Conservation (phyloP, 2,113 vertebrate species). For the Thermophis baileyi region DNA sequence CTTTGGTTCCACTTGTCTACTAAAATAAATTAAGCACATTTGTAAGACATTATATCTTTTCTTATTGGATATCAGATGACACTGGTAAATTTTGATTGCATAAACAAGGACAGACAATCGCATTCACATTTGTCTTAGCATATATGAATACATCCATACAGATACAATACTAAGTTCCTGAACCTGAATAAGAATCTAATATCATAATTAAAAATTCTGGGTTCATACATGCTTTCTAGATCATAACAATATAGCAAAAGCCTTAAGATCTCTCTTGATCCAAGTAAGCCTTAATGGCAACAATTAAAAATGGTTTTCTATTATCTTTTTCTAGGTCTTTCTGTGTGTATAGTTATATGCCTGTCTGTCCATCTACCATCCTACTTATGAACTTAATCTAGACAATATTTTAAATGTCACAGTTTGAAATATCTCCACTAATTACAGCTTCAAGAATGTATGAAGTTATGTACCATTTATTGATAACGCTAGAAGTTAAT, state of each 20-base stretch:
- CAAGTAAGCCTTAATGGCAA: neutral
- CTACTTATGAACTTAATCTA: neutral
- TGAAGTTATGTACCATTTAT: slow-evolving; percentile 24
- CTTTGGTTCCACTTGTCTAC: neutral
- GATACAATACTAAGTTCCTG: neutral
- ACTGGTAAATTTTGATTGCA: neutral
- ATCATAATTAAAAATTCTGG: neutral
- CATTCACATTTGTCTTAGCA: neutral
- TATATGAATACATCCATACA: neutral
- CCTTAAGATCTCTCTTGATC: neutral
- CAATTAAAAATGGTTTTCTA: neutral
- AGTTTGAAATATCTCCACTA: slow-evolving; percentile 21
- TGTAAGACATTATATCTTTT: neutral
- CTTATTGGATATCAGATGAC: neutral
- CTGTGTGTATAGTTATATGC: neutral
- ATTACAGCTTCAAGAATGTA: slow-evolving; percentile 16
- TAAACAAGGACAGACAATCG: neutral
- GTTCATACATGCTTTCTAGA: slow-evolving; percentile 12
- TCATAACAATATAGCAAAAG: slow-evolving; percentile 18
- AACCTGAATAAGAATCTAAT: slow-evolving; percentile 16
- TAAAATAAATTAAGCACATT: neutral
- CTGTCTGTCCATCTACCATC: neutral
- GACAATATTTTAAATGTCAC: slow-evolving; percentile 46
- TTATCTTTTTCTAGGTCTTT: neutral
- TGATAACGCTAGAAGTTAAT: slow-evolving; percentile 38